These are phyloP conservation scores for Procambarus virginalis DNA, from an alignment of 1,140 invertebrate species.

Conservation along the genomic window DNA sequence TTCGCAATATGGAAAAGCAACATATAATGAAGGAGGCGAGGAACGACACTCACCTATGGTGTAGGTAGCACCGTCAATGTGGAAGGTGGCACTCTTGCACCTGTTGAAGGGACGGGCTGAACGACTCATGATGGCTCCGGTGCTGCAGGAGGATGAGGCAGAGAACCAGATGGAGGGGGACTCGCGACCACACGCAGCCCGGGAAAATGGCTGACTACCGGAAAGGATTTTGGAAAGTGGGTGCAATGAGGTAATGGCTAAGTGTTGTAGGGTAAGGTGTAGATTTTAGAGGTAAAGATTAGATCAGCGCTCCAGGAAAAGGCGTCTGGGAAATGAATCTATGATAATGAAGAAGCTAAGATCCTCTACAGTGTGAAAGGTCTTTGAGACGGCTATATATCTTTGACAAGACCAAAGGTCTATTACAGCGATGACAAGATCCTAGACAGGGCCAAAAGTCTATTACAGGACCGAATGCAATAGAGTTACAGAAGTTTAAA, in stretches of 20 bases:
- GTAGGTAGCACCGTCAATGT: conserved; percentile 69
- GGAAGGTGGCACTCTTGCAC: conserved; percentile 70
- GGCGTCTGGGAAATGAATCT: no score
- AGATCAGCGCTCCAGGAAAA: no score
- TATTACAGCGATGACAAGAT: no score
- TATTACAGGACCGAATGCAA: no score
- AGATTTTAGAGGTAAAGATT: background rate
- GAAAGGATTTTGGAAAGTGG: background rate
- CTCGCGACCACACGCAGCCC: background rate
- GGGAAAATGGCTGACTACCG: background rate
- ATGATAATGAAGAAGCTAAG: no score
- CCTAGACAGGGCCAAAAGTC: no score
- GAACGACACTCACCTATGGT: conserved; percentile 66
- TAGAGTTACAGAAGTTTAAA: no score
- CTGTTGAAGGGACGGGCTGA: conserved; percentile 65
- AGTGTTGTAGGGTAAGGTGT: background rate
- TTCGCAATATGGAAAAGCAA: background rate
- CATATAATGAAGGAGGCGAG: no score
- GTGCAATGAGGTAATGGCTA: background rate
- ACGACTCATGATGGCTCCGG: conserved; percentile 45
- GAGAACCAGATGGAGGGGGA: background rate
- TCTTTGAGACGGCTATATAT: no score
- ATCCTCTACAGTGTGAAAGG: no score
- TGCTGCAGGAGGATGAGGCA: no score
- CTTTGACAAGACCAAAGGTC: no score